Conservation (phyloP, 92 coral and sea anemone species). For the Zoanthus gigantus region DNA sequence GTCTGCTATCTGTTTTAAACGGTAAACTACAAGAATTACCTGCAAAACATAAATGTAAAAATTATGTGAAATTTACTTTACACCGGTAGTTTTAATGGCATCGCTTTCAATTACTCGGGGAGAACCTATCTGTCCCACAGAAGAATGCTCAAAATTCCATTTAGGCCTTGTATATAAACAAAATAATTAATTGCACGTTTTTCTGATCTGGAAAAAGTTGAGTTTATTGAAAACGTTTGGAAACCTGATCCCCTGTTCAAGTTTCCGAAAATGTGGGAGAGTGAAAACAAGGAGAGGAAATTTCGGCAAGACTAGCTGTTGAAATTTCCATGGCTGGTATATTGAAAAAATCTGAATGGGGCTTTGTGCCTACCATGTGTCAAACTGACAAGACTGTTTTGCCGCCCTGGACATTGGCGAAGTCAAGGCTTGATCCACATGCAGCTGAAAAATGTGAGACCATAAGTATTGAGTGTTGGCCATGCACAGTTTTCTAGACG, state of each 20-base stretch:
- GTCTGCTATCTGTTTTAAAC: too few relatives aligned
- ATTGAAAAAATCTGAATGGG: constrained; percentile 14
- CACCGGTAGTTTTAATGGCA: not conserved
- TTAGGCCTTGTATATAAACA: not conserved
- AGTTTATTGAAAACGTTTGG: constrained; percentile 19
- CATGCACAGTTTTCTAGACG: constrained; percentile 46
- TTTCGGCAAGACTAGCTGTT: constrained; percentile 12
- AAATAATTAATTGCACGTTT: not conserved
- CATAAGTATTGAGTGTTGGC: constrained; percentile 43
- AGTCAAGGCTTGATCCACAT: constrained; percentile 41
- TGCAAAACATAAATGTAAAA: too few relatives aligned
- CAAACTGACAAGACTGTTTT: constrained; percentile 17
- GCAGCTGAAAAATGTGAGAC: constrained; percentile 33
- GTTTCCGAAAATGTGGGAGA: constrained; percentile 10
- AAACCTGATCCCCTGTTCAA: constrained; percentile 5
- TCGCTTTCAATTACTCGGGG: not conserved
- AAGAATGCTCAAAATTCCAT: constrained; percentile 2
- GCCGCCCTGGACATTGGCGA: constrained; percentile 30
- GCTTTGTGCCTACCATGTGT: not conserved
- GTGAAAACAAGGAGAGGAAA: constrained; percentile 22
- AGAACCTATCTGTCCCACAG: not conserved
- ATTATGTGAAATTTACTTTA: not conserved
- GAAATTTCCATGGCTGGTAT: constrained; percentile 3
- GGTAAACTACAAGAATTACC: too few relatives aligned
- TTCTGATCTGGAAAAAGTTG: constrained; percentile 20